These are phyloP conservation scores for Hyphantria cunea DNA, from an alignment of 1,140 invertebrate species.

Conservation along the genomic window DNA sequence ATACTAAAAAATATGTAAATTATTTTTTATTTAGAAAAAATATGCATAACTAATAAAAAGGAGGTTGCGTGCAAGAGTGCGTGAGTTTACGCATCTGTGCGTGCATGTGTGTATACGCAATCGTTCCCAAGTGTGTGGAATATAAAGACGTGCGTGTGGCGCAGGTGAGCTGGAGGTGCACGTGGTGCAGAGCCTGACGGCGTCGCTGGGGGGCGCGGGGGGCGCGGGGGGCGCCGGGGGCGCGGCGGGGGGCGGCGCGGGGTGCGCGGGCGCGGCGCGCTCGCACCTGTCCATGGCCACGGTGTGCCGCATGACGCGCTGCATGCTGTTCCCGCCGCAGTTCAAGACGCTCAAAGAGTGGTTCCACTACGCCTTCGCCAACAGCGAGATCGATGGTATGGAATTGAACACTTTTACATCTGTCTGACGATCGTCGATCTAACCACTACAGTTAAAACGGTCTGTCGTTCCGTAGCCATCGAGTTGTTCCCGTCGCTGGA, in stretches of 20 bases:
- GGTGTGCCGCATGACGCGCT: constrained; percentile 94
- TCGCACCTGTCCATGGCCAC: constrained; percentile 94
- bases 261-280: constrained; percentile 86
- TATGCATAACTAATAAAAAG: too few species aligned
- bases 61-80: too few species aligned
- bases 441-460: too few species aligned
- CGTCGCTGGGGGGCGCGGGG: constrained; percentile 89
- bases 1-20: too few species aligned
- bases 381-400: constrained; percentile 97
- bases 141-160: neutral
- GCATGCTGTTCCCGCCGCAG: constrained; percentile 96
- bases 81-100: too few species aligned
- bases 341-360: constrained; percentile 97
- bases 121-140: neutral
- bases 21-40: too few species aligned
- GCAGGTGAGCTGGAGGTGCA: constrained; percentile 81
- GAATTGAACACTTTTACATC: too few species aligned
- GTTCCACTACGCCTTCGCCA: constrained; percentile 98
- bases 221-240: constrained; percentile 85
- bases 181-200: constrained; percentile 94
- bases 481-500: constrained; percentile 94
- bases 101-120: neutral
- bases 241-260: constrained; percentile 91
- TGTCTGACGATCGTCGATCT: too few species aligned
- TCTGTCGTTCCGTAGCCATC: constrained; percentile 88